Evolutionary conservation across 2,888 invertebrate genomes (phyloP).

Genomic region (Hipparchia semele): DNA sequence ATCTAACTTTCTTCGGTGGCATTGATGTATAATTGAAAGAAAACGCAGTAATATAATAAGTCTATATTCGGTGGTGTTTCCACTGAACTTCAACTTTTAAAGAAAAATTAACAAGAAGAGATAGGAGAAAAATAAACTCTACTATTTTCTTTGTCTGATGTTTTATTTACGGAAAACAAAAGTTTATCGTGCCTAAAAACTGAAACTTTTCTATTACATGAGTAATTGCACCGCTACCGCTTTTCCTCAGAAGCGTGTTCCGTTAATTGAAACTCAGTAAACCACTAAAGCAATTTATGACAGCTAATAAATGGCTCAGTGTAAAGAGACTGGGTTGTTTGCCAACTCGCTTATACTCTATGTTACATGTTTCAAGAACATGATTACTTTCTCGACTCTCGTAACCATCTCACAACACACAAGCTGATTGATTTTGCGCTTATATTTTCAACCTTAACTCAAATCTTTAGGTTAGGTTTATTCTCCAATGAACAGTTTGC

Average conservation of each 20-base stretch:
- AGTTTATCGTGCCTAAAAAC: conserved; percentile 5
- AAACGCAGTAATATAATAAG: no score
- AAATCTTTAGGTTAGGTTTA: no score
- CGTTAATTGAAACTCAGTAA: conserved; percentile 45
- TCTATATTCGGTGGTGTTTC: no score
- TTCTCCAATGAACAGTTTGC: no score
- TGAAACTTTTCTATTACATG: conserved; percentile 18
- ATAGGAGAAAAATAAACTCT: no score
- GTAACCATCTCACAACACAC: background rate
- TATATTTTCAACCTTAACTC: background rate
- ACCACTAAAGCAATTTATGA: conserved; percentile 45
- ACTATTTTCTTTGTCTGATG: no score
- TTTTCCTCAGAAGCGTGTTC: conserved; percentile 30
- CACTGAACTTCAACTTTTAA: no score
- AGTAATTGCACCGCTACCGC: conserved; percentile 29
- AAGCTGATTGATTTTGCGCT: background rate
- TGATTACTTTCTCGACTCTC: conserved; percentile 26
- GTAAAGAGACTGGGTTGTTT: conserved; percentile 45
- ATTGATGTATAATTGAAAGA: no score
- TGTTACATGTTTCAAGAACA: conserved; percentile 30
- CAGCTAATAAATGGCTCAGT: conserved; percentile 42
- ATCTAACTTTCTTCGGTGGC: no score
- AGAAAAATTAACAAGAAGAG: no score
- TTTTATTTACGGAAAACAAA: background rate
- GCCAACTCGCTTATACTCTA: conserved; percentile 51